These are phyloP conservation scores for Ageneiosus marmoratus DNA, from an alignment of 2,113 vertebrate genomes.

Conservation along the genomic window DNA sequence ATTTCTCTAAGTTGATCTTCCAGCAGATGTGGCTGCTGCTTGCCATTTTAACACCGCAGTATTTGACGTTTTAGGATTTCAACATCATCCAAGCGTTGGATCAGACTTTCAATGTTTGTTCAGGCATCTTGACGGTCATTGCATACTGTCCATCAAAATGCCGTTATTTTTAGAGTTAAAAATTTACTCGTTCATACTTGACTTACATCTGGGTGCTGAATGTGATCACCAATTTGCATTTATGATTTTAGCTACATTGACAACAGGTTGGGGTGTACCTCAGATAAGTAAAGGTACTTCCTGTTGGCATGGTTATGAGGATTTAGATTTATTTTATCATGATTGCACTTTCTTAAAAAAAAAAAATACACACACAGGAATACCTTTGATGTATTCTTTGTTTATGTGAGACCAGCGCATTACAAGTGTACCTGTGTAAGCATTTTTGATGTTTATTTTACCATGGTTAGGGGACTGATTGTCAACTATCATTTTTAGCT, in stretches of 20 bases:
- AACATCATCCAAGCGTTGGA: constrained; percentile 38
- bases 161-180: constrained; percentile 14
- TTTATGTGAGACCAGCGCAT: constrained; percentile 38
- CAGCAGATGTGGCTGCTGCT: constrained; percentile 49
- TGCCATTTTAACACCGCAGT: constrained; percentile 49
- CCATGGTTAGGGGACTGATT: constrained; percentile 30
- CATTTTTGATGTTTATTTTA: constrained; percentile 10
- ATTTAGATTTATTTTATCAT: constrained; percentile 32
- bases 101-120: constrained; percentile 41
- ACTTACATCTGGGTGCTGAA: constrained; percentile 48
- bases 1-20: constrained; percentile 48
- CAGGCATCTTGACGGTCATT: constrained; percentile 36
- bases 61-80: constrained; percentile 51
- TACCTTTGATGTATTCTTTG: constrained; percentile 37
- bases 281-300: background rate
- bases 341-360: constrained; percentile 32
- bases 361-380: background rate
- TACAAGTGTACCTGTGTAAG: constrained; percentile 29
- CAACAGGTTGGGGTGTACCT: constrained; percentile 21
- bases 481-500: constrained; percentile 35
- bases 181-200: constrained; percentile 47
- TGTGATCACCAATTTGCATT: constrained; percentile 30
- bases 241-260: constrained; percentile 30
- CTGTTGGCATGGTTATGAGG: background rate
- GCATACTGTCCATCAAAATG: constrained; percentile 25